Conservation (phyloP, 2,888 invertebrate genomes). For the Caenorhabditis wallacei region DNA sequence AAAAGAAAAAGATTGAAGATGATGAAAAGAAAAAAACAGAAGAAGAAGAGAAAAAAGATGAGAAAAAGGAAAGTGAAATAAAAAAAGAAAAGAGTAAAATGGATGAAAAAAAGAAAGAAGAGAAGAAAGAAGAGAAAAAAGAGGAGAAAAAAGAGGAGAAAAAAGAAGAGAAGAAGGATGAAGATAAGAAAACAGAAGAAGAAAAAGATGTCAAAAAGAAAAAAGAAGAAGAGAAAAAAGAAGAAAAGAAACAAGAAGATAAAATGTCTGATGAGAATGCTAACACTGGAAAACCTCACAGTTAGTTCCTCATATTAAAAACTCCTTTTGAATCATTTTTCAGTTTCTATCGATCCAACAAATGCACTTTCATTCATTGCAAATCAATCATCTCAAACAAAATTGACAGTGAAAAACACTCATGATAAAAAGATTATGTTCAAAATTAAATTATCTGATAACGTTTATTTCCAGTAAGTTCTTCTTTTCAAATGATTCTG, state of each 20-base stretch:
- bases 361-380: slow-evolving; percentile 22
- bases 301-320: not conserved
- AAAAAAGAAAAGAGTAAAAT: not conserved
- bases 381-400: slow-evolving; percentile 14
- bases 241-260: slow-evolving; percentile 8
- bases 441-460: slow-evolving; percentile 48
- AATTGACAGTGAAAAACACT: slow-evolving; percentile 30
- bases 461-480: slow-evolving; percentile 33
- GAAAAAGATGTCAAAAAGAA: not conserved
- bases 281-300: slow-evolving; percentile 12
- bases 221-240: not conserved
- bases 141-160: slow-evolving; percentile 4
- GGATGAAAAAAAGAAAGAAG: slow-evolving; percentile 7
- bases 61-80: not conserved
- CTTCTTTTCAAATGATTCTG: not conserved
- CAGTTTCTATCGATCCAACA: slow-evolving; percentile 19
- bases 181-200: not conserved
- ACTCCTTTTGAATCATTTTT: not conserved
- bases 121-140: slow-evolving; percentile 14
- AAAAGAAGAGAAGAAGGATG: not conserved
- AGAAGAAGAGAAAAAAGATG: not conserved
- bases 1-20: not conserved
- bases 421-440: slow-evolving; percentile 49
- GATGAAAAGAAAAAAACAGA: not conserved
- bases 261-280: slow-evolving; percentile 9